Base-by-base conservation (phyloP, 1,140 invertebrate genomes). In the Cotesia vestalis region DNA sequence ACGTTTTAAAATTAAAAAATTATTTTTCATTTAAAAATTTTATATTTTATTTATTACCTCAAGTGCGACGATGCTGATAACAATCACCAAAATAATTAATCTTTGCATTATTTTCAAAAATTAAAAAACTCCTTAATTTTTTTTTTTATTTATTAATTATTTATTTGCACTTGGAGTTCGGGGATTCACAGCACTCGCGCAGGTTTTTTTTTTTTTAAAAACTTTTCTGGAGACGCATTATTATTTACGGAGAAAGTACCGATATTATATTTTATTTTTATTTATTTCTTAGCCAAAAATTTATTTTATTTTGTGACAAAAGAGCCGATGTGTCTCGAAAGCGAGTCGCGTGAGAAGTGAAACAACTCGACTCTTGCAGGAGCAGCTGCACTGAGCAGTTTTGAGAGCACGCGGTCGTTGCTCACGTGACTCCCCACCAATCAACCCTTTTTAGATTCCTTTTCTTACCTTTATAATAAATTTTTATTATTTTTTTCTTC, bases 291-390 rank as follows among this genome's bases (percentile, higher is more conserved):
- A 27, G 27, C 27, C 27, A 27, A 27, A 27, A 66, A 36, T 46
- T 40, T 6, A 70, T 12, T 17, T 38, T 53, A 40, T 27, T 38
- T 34, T 53, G 11, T 66, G n/a, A 70, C n/a, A 27, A 51, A 27
- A 27, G 53, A 40, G 52, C 20, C 70, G 73, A 75, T 75, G 73
- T 72, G 55, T 61, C 73, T 64, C 40, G 63, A 60, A 17, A 51
- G 66, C 59, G 66, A 46, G 73, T 69, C 59, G 66, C 53, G 38
- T 72, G 70, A 64, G 70, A 60, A 75, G 64, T 75, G 70, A 75
- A 72, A 67, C 69, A 62, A 71, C 14, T 57, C 46, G 27, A 55
- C 53, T 53, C 69, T 67, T 74, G 64, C 69, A 71, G 62, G 27
- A 74, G 73, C 69, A 71, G 70, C 70, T 72, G 66, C 70, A 67